Conservation (phyloP, 2,888 invertebrate genomes). For the Noctua pronuba region DNA sequence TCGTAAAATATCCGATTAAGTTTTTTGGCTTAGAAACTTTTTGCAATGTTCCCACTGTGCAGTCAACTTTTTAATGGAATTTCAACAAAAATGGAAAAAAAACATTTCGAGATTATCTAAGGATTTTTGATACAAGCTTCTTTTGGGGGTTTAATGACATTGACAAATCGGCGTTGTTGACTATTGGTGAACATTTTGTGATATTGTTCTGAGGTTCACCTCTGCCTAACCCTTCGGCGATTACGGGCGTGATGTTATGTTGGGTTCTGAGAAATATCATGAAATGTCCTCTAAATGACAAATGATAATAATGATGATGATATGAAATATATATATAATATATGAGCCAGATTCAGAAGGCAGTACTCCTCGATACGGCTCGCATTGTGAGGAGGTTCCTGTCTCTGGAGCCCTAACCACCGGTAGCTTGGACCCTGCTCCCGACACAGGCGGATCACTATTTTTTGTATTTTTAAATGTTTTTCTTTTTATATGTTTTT, state of each 20-base stretch:
- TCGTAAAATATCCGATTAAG: conserved; percentile 20
- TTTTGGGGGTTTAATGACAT: neutral
- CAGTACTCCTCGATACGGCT: too few relatives aligned
- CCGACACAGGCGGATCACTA: too few relatives aligned
- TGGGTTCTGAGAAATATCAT: neutral
- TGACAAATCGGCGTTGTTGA: neutral
- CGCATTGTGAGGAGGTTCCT: too few relatives aligned
- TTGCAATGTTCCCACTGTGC: conserved; percentile 18
- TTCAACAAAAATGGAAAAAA: neutral
- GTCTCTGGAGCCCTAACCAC: too few relatives aligned
- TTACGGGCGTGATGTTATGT: neutral
- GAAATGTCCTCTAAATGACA: neutral
- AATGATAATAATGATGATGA: too few relatives aligned
- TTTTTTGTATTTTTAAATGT: too few relatives aligned
- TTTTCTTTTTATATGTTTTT: too few relatives aligned
- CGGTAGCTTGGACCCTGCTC: too few relatives aligned
- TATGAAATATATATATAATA: too few relatives aligned
- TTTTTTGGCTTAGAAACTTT: conserved; percentile 33
- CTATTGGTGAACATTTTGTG: neutral
- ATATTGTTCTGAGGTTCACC: neutral
- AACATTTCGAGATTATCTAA: neutral
- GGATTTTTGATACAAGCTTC: neutral
- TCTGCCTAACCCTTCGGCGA: neutral
- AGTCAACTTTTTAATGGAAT: conserved; percentile 3
- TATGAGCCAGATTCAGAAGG: too few relatives aligned